phyloP scores from a whole-genome alignment of 2,888 invertebrate genomes.

The Beris morrisii region DNA sequence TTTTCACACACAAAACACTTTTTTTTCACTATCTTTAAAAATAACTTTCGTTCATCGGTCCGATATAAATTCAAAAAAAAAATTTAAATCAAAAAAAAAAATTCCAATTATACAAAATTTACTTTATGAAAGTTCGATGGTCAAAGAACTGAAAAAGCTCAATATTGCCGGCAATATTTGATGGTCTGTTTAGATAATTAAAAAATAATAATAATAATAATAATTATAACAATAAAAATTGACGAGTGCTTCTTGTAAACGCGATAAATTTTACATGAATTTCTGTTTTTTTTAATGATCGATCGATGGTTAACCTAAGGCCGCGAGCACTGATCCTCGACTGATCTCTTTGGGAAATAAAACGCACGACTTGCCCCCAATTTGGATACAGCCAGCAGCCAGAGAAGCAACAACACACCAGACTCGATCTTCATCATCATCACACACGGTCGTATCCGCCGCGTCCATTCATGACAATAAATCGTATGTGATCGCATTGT shows the following conservation, averaged over 20 bases:
- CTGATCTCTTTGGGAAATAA: conserved; percentile 30
- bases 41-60: too few relatives aligned
- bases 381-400: conserved; percentile 21
- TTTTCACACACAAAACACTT: conserved; percentile 31
- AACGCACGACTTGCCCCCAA: conserved; percentile 22
- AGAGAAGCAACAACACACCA: too few relatives aligned
- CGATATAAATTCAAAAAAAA: too few relatives aligned
- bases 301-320: conserved; percentile 23
- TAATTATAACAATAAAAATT: not conserved
- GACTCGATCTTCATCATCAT: too few relatives aligned
- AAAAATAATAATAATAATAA: not conserved
- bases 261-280: conserved; percentile 2
- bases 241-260: not conserved
- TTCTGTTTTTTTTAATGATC: not conserved
- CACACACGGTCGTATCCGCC: too few relatives aligned
- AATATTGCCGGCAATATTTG: too few relatives aligned
- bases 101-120: too few relatives aligned
- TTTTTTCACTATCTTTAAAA: not conserved
- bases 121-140: too few relatives aligned
- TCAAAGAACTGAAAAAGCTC: too few relatives aligned
- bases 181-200: not conserved
- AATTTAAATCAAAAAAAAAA: too few relatives aligned
- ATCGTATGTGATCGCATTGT: too few relatives aligned
- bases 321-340: conserved; percentile 36
- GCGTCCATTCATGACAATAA: too few relatives aligned